Percentiles rank a stretch among this genome's conserved stretches.
These are phyloP conservation scores for Argopecten irradians DNA, from an alignment of 1,140 invertebrate species.

Conservation along the genomic window DNA sequence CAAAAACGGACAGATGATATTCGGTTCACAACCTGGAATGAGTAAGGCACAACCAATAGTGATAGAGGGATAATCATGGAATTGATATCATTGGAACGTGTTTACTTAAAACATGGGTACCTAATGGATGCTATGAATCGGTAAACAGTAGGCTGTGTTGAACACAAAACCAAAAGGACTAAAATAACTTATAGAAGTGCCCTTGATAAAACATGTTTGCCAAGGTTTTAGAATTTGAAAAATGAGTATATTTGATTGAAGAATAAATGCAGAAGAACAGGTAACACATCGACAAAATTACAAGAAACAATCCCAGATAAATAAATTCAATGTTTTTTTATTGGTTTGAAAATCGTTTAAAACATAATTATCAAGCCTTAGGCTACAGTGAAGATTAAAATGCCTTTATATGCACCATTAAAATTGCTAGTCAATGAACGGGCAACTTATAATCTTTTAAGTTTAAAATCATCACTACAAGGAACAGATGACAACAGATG, in stretches of 20 bases:
- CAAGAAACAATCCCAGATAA: background rate
- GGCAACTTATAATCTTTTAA: background rate
- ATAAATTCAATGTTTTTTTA: background rate
- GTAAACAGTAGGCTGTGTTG: too few relatives aligned
- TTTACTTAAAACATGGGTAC: too few relatives aligned
- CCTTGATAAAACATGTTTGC: too few relatives aligned
- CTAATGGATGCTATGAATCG: too few relatives aligned
- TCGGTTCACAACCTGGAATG: conserved; percentile 13
- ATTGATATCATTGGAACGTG: background rate
- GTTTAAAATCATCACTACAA: background rate
- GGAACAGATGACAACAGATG: background rate
- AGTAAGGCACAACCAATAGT: conserved; percentile 2
- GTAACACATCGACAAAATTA: background rate
- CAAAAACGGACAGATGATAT: background rate
- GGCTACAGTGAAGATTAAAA: background rate
- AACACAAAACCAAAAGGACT: too few relatives aligned
- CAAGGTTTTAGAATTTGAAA: too few relatives aligned
- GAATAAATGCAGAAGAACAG: background rate
- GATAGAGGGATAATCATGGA: background rate
- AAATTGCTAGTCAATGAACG: background rate
- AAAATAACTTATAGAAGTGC: too few relatives aligned
- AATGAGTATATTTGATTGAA: background rate
- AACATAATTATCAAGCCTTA: background rate
- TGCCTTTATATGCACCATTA: background rate
- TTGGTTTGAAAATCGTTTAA: background rate